Base-by-base conservation (phyloP, 2,797 vertebrate genomes). In the Melopsittacus undulatus region DNA sequence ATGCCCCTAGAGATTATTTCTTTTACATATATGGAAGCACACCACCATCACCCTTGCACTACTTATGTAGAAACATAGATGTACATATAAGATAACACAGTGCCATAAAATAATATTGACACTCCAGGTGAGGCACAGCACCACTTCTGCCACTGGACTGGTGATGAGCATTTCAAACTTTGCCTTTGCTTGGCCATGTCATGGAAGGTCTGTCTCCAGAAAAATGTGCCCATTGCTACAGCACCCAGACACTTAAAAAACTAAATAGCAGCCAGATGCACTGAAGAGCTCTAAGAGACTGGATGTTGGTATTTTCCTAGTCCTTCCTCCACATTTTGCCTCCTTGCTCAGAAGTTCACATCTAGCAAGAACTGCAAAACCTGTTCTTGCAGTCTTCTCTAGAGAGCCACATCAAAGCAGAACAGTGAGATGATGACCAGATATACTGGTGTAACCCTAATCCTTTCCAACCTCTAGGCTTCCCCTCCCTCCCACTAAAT, bases 321-420 rank as follows among this genome's bases (percentile, higher is more conserved):
- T 57, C 32, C 40, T 91, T 88, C 64, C 83, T 93, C 79, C 5
- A 7, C 45, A 62, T 87, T 90, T 84, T 89, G 9, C 36, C 78
- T 95, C 26, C 78, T 70, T 90, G 62, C 80, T 94, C 83, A 93
- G 83, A 86, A 90, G 87, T 94, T 96, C 93, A 92, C 0, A 0
- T 95, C 83, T 90, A 93, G 77, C 36, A 83, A 93, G 42, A 90
- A 90, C 88, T 97, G 90, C 27, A 85, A 95, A 95, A 96, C 95
- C 86, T 93, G 95, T 96, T 94, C 83, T 87, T 77, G 48, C 68
- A 89, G 81, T 78, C 57, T 92, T 89, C 88, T 92, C 72, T n/a
- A 30, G 67, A 84, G 86, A 95, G 72, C 95, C 91, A 81, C 94
- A 92, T 95, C 78, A 96, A 92, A 92, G 83, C 27, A 73, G 77